Conservation (phyloP, 2,113 vertebrate genomes). For the Brachyistius frenatus region DNA sequence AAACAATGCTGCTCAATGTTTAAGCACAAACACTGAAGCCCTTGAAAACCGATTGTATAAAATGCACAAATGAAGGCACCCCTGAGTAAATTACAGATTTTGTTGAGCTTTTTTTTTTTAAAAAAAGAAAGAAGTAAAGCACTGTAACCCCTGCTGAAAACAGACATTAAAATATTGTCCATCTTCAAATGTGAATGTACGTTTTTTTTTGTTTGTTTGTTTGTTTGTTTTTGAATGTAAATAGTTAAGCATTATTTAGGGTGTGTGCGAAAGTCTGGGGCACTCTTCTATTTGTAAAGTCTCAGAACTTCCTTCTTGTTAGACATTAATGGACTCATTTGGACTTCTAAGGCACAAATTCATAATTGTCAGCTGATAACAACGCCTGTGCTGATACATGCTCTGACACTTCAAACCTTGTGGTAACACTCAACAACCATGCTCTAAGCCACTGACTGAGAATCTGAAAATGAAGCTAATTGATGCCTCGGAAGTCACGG, state of each 20-base stretch:
- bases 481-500: slow-evolving; percentile 25
- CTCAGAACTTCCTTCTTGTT: background rate
- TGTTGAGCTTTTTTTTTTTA: slow-evolving; percentile 7
- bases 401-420: slow-evolving; percentile 13
- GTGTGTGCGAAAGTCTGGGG: background rate
- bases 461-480: slow-evolving; percentile 39
- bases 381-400: slow-evolving; percentile 14
- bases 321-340: background rate
- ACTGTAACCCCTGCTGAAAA: slow-evolving; percentile 6
- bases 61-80: slow-evolving; percentile 9
- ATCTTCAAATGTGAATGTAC: background rate
- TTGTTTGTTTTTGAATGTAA: no score
- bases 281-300: no score
- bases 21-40: background rate
- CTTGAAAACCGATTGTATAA: slow-evolving; percentile 9
- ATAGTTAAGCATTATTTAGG: no score
- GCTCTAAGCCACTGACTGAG: slow-evolving; percentile 12
- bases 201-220: background rate
- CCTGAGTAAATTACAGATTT: background rate
- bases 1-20: slow-evolving; percentile 22
- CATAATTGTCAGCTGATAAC: slow-evolving; percentile 18
- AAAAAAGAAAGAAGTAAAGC: slow-evolving; percentile 6
- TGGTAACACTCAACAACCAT: slow-evolving; percentile 2
- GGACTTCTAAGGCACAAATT: background rate
- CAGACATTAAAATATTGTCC: background rate